These are phyloP conservation scores for Gonocerus acuteangulatus DNA, from an alignment of 2,888 invertebrate species.

Conservation along the genomic window DNA sequence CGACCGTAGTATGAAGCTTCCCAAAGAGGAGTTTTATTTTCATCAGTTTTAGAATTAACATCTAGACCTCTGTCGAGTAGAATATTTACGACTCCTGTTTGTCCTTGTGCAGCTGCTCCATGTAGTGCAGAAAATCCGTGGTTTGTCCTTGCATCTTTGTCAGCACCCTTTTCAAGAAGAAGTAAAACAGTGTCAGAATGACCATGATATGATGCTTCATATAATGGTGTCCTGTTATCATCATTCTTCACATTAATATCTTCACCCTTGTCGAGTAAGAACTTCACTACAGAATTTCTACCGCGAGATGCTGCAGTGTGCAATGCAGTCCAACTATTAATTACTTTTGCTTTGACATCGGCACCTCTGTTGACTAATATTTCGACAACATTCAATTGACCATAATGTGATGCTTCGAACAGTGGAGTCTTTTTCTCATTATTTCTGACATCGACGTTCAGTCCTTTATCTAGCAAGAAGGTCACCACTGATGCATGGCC, in stretches of 20 bases:
- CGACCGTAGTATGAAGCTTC: too few relatives aligned
- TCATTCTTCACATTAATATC: background rate
- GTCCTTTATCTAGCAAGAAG: background rate
- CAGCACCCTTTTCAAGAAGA: background rate
- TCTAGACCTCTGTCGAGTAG: too few relatives aligned
- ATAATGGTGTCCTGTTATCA: background rate
- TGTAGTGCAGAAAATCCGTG: background rate
- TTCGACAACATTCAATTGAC: background rate
- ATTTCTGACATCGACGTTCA: background rate
- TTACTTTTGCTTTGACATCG: background rate
- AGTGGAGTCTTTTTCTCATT: background rate
- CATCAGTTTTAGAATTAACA: too few relatives aligned
- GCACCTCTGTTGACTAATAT: background rate
- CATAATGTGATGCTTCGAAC: background rate
- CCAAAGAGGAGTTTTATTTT: too few relatives aligned
- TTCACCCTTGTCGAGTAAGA: background rate
- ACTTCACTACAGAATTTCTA: background rate
- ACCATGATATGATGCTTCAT: background rate
- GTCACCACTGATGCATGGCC: background rate
- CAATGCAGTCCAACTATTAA: background rate
- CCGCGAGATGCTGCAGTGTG: background rate
- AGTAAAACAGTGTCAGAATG: background rate
- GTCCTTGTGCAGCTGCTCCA: background rate
- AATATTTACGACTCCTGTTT: background rate
- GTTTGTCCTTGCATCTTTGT: background rate